Base-by-base conservation (phyloP, 2,888 invertebrate species). In the Heliconius cydno region DNA sequence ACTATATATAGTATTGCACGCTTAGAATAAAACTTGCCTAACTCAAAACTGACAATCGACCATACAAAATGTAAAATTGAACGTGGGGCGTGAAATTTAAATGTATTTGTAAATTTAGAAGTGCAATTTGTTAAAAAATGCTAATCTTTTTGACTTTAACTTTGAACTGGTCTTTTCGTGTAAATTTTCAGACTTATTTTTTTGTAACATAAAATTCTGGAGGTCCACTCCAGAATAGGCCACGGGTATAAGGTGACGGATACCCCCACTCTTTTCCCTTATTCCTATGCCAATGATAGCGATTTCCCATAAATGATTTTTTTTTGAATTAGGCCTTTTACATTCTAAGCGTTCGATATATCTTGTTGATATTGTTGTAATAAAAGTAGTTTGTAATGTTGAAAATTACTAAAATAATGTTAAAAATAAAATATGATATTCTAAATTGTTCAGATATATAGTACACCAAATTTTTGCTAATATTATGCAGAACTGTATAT, bases 321-420 rank as follows among this genome's bases (percentile, higher is more conserved):
- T n/a, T 15, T 25, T 46, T 41, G 15, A 67, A 22, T 34, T 67
- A 67, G 13, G 13, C n/a, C n/a, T 13, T 38, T 68, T 41, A n/a
- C n/a, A 19, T 72, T 30, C 52, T 30, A 22, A 72, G 41, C 28
- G 28, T 52, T 28, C 19, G 52, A 72, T 72, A n/a, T 71, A 22
- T 41, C 74, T 74, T 74, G 63, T 65, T 74, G 72, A 73, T 34
- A 73, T 74, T 74, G 41, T 63, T 65, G 38, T 74, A 65, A 60
- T 38, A 63, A 46, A 74, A 63, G 60, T 73, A 57, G 41, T 34
- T 15, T 25, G 12, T 63, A 74, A 65, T 65, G 74, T 74, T 74
- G 38, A 60, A 74, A 74, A 75, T 63, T 75, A 75, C 15, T 41
- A 75, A 65, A 28, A 41, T 41, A 41, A 65, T 65, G 68, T 75